Percentiles rank a stretch among this genome's conserved stretches.
phyloP scores from a whole-genome alignment of 2,888 invertebrate species.

The Alentia gelatinosa region DNA sequence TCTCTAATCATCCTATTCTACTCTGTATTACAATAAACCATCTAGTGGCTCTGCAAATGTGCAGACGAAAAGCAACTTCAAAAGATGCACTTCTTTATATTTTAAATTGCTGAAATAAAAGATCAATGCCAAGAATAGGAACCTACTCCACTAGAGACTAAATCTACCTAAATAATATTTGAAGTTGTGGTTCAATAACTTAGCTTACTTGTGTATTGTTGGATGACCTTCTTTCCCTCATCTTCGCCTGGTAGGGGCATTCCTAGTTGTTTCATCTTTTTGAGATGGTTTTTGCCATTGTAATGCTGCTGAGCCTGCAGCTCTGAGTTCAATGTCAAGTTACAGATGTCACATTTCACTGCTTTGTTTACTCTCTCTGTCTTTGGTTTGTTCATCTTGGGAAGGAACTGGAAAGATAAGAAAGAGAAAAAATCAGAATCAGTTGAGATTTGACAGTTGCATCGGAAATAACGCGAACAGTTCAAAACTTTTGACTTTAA shows the following conservation, averaged over 20 bases:
- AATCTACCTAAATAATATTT: neutral
- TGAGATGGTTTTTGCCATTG: conserved; percentile 63
- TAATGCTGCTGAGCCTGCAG: conserved; percentile 64
- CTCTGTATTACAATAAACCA: neutral
- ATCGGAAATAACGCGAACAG: too few relatives aligned
- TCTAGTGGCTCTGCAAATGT: neutral
- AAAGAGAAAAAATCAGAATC: too few relatives aligned
- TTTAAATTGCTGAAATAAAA: neutral
- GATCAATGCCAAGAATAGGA: too few relatives aligned
- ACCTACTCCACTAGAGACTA: too few relatives aligned
- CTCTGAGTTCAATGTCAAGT: conserved; percentile 64
- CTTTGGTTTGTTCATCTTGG: conserved; percentile 43
- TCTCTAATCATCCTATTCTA: neutral
- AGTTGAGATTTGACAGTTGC: too few relatives aligned
- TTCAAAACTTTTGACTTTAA: too few relatives aligned
- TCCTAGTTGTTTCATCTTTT: conserved; percentile 59
- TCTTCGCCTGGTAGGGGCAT: conserved; percentile 54
- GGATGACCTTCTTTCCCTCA: conserved; percentile 51
- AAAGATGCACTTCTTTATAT: neutral
- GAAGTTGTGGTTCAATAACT: too few relatives aligned
- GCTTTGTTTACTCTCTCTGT: conserved; percentile 56
- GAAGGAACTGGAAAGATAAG: conserved; percentile 51
- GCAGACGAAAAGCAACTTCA: neutral
- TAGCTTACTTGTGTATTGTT: conserved; percentile 51
- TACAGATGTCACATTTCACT: conserved; percentile 63